A percentile compares a stretch with the other conserved stretches of the same genome.
Conservation (phyloP, 2,113 vertebrate species). For the Miniopterus natalensis region DNA sequence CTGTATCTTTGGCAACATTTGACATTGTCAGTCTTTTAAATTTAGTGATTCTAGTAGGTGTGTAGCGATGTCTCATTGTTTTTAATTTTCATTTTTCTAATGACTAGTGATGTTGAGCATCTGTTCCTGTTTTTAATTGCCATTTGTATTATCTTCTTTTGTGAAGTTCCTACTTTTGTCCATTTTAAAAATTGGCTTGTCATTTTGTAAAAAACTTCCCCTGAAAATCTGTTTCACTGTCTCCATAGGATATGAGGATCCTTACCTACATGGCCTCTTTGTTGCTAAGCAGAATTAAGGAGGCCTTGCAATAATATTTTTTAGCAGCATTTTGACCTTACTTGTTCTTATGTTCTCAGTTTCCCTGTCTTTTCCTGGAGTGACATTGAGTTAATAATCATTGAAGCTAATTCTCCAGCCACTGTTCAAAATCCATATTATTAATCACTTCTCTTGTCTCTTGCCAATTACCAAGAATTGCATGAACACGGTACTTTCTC, state of each 20-base stretch:
- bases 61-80: not conserved
- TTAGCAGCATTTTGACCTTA: not conserved
- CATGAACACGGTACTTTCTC: not conserved
- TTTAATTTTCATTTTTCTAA: not conserved
- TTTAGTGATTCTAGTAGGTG: not conserved
- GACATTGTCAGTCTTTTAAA: not conserved
- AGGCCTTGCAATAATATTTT: not conserved
- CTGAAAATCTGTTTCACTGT: not conserved
- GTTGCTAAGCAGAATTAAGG: not conserved
- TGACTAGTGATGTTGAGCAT: not conserved
- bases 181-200: not conserved
- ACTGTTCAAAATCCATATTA: not conserved
- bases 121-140: not conserved
- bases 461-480: not conserved
- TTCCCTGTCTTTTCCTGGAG: not conserved
- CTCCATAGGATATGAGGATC: not conserved
- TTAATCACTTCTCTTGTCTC: not conserved
- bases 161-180: not conserved
- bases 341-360: not conserved
- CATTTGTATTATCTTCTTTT: not conserved
- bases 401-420: not conserved
- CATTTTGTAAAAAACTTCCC: not conserved
- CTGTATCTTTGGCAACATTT: not conserved
- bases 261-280: not conserved
- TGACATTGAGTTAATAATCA: not conserved